Base-by-base conservation (phyloP, 2,888 invertebrate species). In the Tachina grossa region DNA sequence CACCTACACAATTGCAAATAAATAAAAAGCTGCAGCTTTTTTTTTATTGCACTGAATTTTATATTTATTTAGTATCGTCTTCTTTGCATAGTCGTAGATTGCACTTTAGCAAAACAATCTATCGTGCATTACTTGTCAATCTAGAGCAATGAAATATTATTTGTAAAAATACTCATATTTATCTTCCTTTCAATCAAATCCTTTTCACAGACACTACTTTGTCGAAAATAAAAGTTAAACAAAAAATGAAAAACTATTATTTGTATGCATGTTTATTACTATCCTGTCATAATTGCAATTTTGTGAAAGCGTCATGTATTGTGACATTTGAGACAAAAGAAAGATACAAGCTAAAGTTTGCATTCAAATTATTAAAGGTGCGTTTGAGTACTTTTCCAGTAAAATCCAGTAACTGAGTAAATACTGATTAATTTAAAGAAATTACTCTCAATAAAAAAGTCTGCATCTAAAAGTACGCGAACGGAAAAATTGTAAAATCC, bases 81-180 rank as follows among this genome's bases (percentile, higher is more conserved):
- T 16, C 1, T 43, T 13, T 51, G 14, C 47, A 51, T 53, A 53
- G 41, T 68, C 53, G 39, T 68, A 53, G 16, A 68, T 53, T 68
- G 9, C 68, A 53, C 10, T 53, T 68, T 41, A 39, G 13, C 22
- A 51, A 51, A 49, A n/a, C 5, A 51, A 51, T 55, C 43, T 69
- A 31, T 31, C 45, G 10, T 8, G 13, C 9, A 43, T 43, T 65
- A 63, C 55, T 65, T 78, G 69, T 63, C 69, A 71, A 71, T 71
- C 22, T 45, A 31, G 69, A 63, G 11, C 69, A 71, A 63, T 61
- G 69, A 78, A 53, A 71, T 53, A 45, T 45, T 61, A 63, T 11
- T 61, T 61, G 16, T 10, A 71, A 53, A 71, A 53, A 66, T 57
- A 72, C 39, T 72, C 55, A 47, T 57, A 31, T n/a, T n/a, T n/a